Evolutionary conservation across 1,140 invertebrate species (phyloP).

Genomic region (Diuraphis noxia): DNA sequence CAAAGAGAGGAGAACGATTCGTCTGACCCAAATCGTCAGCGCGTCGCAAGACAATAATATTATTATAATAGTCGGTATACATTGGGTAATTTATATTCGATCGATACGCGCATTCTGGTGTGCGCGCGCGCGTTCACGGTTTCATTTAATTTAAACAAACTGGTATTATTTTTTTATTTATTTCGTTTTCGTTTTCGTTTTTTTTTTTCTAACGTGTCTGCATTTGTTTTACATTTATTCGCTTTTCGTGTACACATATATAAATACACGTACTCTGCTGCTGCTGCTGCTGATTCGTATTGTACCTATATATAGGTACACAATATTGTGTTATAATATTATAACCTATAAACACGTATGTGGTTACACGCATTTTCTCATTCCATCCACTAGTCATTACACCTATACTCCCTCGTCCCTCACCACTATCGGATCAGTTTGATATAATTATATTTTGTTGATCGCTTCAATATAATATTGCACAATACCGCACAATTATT

Average conservation of each 20-base stretch:
- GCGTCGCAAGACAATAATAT: neutral
- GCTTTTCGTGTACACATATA: neutral
- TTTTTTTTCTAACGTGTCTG: neutral
- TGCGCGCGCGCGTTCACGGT: neutral
- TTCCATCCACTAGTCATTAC: neutral
- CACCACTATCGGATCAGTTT: neutral
- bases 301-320: neutral
- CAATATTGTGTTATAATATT: neutral
- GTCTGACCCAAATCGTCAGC: neutral
- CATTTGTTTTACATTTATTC: slow-evolving; percentile 26
- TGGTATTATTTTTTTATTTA: slow-evolving; percentile 36
- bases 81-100: slow-evolving; percentile 17
- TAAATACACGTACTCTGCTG: neutral
- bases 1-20: neutral
- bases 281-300: neutral
- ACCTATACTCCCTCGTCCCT: too few species aligned
- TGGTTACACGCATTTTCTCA: neutral
- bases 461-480: neutral
- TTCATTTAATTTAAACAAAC: slow-evolving; percentile 35
- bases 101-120: neutral
- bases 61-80: neutral
- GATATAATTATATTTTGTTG: slow-evolving; percentile 7
- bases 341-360: neutral
- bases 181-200: neutral
- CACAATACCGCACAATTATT: too few species aligned